Evolutionary conservation across 2,888 invertebrate species (phyloP).

Genomic region (Alitta virens): DNA sequence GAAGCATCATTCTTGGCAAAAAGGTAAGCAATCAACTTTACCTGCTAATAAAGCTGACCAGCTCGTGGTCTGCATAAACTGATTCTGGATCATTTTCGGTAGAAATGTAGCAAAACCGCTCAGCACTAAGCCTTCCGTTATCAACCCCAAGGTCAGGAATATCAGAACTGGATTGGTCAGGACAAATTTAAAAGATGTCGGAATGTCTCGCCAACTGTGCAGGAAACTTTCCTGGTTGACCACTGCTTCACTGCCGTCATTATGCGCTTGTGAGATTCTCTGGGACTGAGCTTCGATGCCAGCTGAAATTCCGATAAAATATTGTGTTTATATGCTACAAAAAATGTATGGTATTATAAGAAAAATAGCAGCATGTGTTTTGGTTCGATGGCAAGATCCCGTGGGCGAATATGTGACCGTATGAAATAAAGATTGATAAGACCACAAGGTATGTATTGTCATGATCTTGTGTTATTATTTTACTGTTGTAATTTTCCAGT

Average conservation of each 20-base stretch:
- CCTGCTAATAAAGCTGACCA: constrained; percentile 69
- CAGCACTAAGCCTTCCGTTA: constrained; percentile 64
- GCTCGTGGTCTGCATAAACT: constrained; percentile 69
- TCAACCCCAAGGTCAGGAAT: constrained; percentile 62
- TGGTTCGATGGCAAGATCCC: too few relatives aligned
- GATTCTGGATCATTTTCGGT: constrained; percentile 74
- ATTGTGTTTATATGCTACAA: too few relatives aligned
- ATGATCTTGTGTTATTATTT: too few relatives aligned
- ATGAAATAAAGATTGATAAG: too few relatives aligned
- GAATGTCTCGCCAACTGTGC: constrained; percentile 33
- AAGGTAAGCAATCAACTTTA: constrained; percentile 36
- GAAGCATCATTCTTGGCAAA: not conserved
- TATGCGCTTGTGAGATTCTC: constrained; percentile 36
- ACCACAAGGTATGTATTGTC: too few relatives aligned
- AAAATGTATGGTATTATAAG: too few relatives aligned
- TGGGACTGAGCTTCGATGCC: constrained; percentile 19
- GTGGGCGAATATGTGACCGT: too few relatives aligned
- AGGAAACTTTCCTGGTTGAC: constrained; percentile 19
- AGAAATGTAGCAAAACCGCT: constrained; percentile 70
- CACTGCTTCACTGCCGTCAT: constrained; percentile 23
- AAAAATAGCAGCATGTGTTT: too few relatives aligned
- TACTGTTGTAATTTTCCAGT: too few relatives aligned
- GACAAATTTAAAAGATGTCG: constrained; percentile 61
- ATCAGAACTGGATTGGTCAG: constrained; percentile 64
- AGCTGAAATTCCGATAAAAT: not conserved